Percentiles rank a stretch among this genome's conserved stretches.
Evolutionary conservation across 2,888 invertebrate species (phyloP).

Genomic region (Norana najaformis): DNA sequence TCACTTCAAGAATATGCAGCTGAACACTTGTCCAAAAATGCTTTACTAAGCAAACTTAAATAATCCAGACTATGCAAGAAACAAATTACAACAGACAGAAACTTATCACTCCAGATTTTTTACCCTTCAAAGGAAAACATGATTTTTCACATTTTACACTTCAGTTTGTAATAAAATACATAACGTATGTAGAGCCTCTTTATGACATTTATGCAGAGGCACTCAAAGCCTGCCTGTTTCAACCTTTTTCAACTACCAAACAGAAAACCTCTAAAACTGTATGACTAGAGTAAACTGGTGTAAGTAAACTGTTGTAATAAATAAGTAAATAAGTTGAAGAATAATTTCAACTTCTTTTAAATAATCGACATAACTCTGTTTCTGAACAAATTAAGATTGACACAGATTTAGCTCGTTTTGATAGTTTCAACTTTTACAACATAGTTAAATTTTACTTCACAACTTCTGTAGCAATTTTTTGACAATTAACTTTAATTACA

Average conservation of each 20-base stretch:
- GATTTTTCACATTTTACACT: neutral
- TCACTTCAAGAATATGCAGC: too few species aligned
- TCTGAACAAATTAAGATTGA: neutral
- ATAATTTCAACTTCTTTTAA: neutral
- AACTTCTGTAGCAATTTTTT: neutral
- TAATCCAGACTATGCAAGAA: neutral
- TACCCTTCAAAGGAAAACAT: neutral
- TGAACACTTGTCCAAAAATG: neutral
- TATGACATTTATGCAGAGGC: neutral
- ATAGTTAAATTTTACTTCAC: too few species aligned
- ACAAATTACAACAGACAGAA: neutral
- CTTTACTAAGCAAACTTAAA: neutral
- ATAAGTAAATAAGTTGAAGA: too few species aligned
- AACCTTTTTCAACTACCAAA: neutral
- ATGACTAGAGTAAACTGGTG: too few species aligned
- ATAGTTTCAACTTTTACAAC: too few species aligned
- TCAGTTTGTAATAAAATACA: neutral
- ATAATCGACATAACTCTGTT: neutral
- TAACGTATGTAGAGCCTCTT: neutral
- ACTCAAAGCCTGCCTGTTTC: too few species aligned
- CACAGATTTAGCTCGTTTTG: neutral
- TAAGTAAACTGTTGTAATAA: too few species aligned
- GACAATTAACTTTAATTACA: neutral
- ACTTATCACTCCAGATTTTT: too few species aligned
- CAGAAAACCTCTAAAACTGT: neutral